Percentiles rank a stretch among this genome's conserved stretches.
phyloP scores from a whole-genome alignment of 2,113 vertebrate genomes.

The Psittacula cyanocephala region DNA sequence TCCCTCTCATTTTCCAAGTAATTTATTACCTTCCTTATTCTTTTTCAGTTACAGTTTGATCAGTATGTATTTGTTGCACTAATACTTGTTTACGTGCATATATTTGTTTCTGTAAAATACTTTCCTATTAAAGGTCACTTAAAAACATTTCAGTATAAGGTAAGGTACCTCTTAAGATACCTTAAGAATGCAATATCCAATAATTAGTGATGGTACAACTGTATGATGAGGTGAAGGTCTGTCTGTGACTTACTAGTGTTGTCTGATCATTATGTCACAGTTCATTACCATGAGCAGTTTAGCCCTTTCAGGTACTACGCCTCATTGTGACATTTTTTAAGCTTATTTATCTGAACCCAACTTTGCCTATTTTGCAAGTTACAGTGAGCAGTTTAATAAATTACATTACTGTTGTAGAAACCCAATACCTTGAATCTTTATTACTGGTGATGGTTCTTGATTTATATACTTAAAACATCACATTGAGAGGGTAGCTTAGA shows the following conservation, averaged over 20 bases:
- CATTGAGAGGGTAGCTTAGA: neutral
- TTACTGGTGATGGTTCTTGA: neutral
- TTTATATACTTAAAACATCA: neutral
- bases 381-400: neutral
- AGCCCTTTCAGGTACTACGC: neutral
- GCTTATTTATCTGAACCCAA: neutral
- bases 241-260: neutral
- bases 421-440: neutral
- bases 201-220: neutral
- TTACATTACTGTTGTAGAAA: neutral
- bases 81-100: neutral
- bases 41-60: neutral
- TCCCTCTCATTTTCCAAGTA: neutral
- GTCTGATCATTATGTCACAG: neutral
- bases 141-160: neutral
- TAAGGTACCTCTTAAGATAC: neutral
- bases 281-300: neutral
- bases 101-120: neutral
- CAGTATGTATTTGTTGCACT: neutral
- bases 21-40: neutral
- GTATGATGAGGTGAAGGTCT: neutral
- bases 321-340: neutral
- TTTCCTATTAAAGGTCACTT: neutral
- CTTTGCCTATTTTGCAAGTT: slow-evolving; percentile 22
- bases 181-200: neutral